Evolutionary conservation across 1,140 invertebrate genomes (phyloP).

Genomic region (Pollicipes pollicipes): DNA sequence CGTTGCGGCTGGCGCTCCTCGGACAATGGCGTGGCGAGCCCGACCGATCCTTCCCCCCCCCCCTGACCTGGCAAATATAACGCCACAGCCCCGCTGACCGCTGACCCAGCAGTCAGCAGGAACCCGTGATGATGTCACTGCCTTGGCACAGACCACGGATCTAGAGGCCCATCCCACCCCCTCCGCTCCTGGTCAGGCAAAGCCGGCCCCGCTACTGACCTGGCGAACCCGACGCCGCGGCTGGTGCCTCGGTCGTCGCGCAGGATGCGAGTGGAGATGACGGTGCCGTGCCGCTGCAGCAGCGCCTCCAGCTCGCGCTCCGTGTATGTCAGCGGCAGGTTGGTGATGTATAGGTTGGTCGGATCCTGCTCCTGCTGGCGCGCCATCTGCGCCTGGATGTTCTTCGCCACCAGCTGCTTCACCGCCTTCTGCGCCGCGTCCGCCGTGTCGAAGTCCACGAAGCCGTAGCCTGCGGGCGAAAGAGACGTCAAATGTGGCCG

Average conservation of each 20-base stretch:
- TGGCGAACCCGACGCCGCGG: slow-evolving; percentile 71
- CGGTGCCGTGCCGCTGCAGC: slow-evolving; percentile 74
- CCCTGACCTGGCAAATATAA: too few species aligned
- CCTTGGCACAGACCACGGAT: neutral
- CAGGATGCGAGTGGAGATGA: slow-evolving; percentile 90
- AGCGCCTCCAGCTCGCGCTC: slow-evolving; percentile 83
- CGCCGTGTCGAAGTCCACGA: slow-evolving; percentile 97
- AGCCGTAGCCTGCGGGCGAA: slow-evolving; percentile 72
- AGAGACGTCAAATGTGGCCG: too few species aligned
- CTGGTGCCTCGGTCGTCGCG: slow-evolving; percentile 78
- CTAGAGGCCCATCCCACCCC: neutral
- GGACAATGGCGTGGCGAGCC: too few species aligned
- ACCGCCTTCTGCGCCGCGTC: slow-evolving; percentile 85
- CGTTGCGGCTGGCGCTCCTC: too few species aligned
- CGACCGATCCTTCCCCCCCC: slow-evolving; percentile 3
- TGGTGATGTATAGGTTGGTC: slow-evolving; percentile 97
- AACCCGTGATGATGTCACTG: too few species aligned
- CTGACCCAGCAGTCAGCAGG: too few species aligned
- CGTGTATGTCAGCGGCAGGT: slow-evolving; percentile 79
- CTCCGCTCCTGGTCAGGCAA: neutral
- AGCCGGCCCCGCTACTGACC: too few species aligned
- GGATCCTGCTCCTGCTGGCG: slow-evolving; percentile 99
- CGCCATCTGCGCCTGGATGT: slow-evolving; percentile 99
- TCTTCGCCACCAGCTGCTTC: slow-evolving; percentile 83
- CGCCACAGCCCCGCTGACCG: too few species aligned